Evolutionary conservation across 2,888 invertebrate genomes (phyloP).

Genomic region (Athalia rosae): DNA sequence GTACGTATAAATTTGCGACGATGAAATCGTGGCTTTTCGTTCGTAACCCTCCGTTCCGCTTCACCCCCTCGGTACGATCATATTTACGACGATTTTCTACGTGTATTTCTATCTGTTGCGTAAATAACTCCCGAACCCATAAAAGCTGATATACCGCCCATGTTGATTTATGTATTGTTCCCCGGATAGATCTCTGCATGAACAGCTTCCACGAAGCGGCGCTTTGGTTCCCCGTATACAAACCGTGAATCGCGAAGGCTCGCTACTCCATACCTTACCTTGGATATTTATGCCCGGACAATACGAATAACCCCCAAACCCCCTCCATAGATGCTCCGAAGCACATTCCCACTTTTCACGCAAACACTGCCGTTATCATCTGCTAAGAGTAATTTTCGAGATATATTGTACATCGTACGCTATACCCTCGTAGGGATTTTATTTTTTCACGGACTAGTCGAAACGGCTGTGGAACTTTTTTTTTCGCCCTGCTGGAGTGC

Average conservation of each 20-base stretch:
- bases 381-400: too few relatives aligned
- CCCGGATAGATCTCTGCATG: constrained; percentile 49
- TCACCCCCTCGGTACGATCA: constrained; percentile 49
- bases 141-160: constrained; percentile 67
- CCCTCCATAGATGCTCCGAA: too few relatives aligned
- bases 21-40: constrained; percentile 22
- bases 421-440: too few relatives aligned
- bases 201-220: constrained; percentile 11
- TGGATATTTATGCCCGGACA: constrained; percentile 9
- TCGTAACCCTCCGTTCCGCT: constrained; percentile 23
- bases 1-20: constrained; percentile 41
- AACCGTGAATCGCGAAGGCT: neutral
- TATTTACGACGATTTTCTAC: constrained; percentile 64
- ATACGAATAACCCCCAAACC: too few relatives aligned
- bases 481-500: too few relatives aligned
- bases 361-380: too few relatives aligned
- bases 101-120: constrained; percentile 65
- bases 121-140: constrained; percentile 65
- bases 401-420: too few relatives aligned
- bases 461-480: too few relatives aligned
- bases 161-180: constrained; percentile 66
- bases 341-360: too few relatives aligned
- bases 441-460: too few relatives aligned
- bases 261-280: constrained; percentile 3
- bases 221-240: neutral